Conservation (phyloP, 2,797 vertebrate genomes). For the Cyprinella venusta region DNA sequence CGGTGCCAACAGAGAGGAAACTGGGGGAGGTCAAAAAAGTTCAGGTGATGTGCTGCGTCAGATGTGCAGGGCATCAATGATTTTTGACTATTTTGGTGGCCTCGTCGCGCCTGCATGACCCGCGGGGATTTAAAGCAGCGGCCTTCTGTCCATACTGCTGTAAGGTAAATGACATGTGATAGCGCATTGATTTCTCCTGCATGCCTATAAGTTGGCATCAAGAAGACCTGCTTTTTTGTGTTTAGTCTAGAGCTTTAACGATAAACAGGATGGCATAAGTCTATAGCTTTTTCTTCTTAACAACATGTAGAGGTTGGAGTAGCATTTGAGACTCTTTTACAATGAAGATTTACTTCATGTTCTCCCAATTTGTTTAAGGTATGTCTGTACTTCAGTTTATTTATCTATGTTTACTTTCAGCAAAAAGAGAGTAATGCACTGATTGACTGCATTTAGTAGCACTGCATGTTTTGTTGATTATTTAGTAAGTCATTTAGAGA, state of each 20-base stretch:
- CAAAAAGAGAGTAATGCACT: not conserved
- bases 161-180: slow-evolving; percentile 69
- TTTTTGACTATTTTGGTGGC: slow-evolving; percentile 69
- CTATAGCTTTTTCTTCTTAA: not conserved
- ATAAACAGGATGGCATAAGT: slow-evolving; percentile 26
- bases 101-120: slow-evolving; percentile 68
- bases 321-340: not conserved
- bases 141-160: slow-evolving; percentile 71
- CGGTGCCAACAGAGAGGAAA: slow-evolving; percentile 42
- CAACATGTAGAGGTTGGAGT: not conserved
- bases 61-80: slow-evolving; percentile 60
- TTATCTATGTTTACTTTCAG: not conserved
- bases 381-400: slow-evolving; percentile 10
- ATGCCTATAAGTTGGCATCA: slow-evolving; percentile 56
- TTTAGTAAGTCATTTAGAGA: not conserved
- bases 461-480: not conserved
- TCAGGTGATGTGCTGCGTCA: slow-evolving; percentile 63
- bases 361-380: slow-evolving; percentile 1
- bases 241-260: not conserved
- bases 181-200: slow-evolving; percentile 46
- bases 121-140: slow-evolving; percentile 69
- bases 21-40: slow-evolving; percentile 63
- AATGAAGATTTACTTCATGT: slow-evolving; percentile 28
- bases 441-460: not conserved
- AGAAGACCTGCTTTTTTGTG: slow-evolving; percentile 48